phyloP scores from a whole-genome alignment of 1,140 invertebrate genomes.

The Piezodorus guildinii region DNA sequence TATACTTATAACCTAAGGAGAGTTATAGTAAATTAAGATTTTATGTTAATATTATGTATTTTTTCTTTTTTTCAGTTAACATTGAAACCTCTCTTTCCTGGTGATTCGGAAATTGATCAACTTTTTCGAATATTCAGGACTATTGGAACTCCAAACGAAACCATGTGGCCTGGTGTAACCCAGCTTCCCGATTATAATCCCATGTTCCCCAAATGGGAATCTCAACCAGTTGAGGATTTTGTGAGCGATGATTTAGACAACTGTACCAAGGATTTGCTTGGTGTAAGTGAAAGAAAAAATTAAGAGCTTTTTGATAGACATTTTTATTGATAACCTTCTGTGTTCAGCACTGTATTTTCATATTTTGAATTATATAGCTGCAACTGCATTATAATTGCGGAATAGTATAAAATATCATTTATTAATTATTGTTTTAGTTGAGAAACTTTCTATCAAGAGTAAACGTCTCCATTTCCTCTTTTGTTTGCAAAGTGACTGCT shows the following conservation, averaged over 20 bases:
- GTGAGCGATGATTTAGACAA: slow-evolving; percentile 41
- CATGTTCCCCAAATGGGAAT: slow-evolving; percentile 77
- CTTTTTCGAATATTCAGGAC: slow-evolving; percentile 86
- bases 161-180: slow-evolving; percentile 69
- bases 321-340: neutral
- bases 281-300: slow-evolving; percentile 38
- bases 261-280: slow-evolving; percentile 54
- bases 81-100: slow-evolving; percentile 73
- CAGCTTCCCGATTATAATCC: slow-evolving; percentile 78
- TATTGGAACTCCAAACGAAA: slow-evolving; percentile 78
- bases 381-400: too few relatives aligned
- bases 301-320: too few relatives aligned
- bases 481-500: too few relatives aligned
- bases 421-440: too few relatives aligned
- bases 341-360: neutral
- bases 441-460: too few relatives aligned
- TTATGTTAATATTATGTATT: slow-evolving; percentile 1
- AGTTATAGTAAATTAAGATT: too few relatives aligned
- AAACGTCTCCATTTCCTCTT: too few relatives aligned
- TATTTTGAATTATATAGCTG: neutral
- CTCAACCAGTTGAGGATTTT: slow-evolving; percentile 42
- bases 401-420: too few relatives aligned
- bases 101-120: slow-evolving; percentile 96
- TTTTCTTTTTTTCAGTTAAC: slow-evolving; percentile 48
- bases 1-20: too few relatives aligned